These are phyloP conservation scores for Endotricha flammealis DNA, from an alignment of 2,888 invertebrate species.

Conservation along the genomic window DNA sequence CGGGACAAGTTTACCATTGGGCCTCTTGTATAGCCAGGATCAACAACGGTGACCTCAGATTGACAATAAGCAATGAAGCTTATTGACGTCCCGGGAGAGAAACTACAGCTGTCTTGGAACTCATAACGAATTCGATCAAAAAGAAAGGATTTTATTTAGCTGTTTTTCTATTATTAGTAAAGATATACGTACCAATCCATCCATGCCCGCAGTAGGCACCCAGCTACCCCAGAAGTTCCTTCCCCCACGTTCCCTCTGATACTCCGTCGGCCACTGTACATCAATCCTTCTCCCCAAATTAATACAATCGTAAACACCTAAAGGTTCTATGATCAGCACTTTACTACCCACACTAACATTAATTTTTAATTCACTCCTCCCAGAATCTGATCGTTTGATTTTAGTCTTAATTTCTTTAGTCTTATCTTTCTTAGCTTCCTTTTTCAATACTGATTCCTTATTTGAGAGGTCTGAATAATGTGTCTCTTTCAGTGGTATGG, in stretches of 20 bases:
- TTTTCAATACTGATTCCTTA: slow-evolving; percentile 50
- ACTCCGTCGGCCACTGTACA: slow-evolving; percentile 96
- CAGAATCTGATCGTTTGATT: slow-evolving; percentile 65
- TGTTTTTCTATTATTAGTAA: too few species aligned
- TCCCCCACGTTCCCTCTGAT: slow-evolving; percentile 91
- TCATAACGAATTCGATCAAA: too few species aligned
- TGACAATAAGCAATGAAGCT: too few species aligned
- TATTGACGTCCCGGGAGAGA: too few species aligned
- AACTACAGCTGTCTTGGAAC: too few species aligned
- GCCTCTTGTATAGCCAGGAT: too few species aligned
- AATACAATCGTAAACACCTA: slow-evolving; percentile 91
- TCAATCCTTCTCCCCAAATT: slow-evolving; percentile 94
- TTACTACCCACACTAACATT: slow-evolving; percentile 68
- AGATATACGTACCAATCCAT: slow-evolving; percentile 82
- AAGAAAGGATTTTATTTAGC: too few species aligned
- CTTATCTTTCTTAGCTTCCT: slow-evolving; percentile 54
- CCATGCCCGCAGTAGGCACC: slow-evolving; percentile 94
- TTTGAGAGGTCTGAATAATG: slow-evolving; percentile 56
- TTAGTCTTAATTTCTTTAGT: slow-evolving; percentile 62
- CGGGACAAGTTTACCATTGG: too few species aligned
- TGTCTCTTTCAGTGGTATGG: slow-evolving; percentile 50
- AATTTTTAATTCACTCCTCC: slow-evolving; percentile 54
- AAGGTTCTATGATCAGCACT: slow-evolving; percentile 63
- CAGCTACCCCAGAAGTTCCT: slow-evolving; percentile 92
- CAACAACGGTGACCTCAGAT: too few species aligned